A percentile compares a stretch with the other conserved stretches of the same genome.
These are phyloP conservation scores for Drosophila biarmipes DNA, from an alignment of 1,140 invertebrate genomes.

Conservation along the genomic window DNA sequence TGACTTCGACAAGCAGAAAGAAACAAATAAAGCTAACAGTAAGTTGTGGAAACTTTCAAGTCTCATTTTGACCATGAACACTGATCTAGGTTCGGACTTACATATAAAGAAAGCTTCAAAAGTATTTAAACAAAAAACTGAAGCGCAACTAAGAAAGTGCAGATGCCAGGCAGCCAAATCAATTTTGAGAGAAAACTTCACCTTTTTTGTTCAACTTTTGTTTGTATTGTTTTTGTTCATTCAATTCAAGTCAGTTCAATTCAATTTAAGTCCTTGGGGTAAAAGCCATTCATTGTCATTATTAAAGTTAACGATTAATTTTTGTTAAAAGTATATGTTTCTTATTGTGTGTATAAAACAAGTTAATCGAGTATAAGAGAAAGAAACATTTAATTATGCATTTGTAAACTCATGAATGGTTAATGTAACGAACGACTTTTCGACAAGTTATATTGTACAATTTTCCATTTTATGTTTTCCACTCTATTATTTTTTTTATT, in stretches of 20 bases:
- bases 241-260: conserved; percentile 47
- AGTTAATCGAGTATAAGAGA: conserved; percentile 76
- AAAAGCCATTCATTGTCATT: conserved; percentile 76
- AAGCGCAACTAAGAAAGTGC: conserved; percentile 59
- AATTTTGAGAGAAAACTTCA: conserved; percentile 84
- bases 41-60: conserved; percentile 50
- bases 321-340: conserved; percentile 73
- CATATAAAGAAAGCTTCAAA: conserved; percentile 21
- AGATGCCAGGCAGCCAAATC: conserved; percentile 57
- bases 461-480: conserved; percentile 39
- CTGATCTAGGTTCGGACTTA: conserved; percentile 31
- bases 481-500: conserved; percentile 37
- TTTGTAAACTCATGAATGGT: conserved; percentile 74
- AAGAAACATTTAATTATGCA: conserved; percentile 74
- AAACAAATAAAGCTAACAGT: conserved; percentile 67
- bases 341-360: conserved; percentile 72
- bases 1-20: not conserved
- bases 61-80: conserved; percentile 23
- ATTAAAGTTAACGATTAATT: conserved; percentile 77
- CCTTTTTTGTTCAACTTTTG: conserved; percentile 60
- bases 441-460: conserved; percentile 65
- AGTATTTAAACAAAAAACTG: conserved; percentile 36
- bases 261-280: conserved; percentile 52
- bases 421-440: conserved; percentile 80
- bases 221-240: conserved; percentile 32